Base-by-base conservation (phyloP, 2,888 invertebrate species). In the Agriopis aurantiaria region DNA sequence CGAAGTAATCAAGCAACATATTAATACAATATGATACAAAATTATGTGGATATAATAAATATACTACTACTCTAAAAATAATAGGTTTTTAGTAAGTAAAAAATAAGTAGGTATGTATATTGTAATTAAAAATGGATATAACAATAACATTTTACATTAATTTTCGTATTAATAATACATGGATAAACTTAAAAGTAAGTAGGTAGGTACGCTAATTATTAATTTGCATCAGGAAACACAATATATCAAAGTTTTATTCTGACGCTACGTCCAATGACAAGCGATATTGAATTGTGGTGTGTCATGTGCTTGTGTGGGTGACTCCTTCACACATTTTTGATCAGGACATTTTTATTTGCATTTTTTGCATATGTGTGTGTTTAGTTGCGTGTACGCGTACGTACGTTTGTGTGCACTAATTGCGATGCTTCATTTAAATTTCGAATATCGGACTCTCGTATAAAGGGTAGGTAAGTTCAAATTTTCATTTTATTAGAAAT, bases 351-450 rank as follows among this genome's bases (percentile, higher is more conserved):
- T 93, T 93, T 93, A 92, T 92, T 89, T 87, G 90, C 82, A 79
- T 74, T 81, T 76, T 78, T 78, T 81, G 78, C 76, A 70, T n/a
- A n/a, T 82, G 92, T 91, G 89, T 88, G 89, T 81, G 84, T 86
- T 84, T 86, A 85, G 85, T 83, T 82, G 80, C 75, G 75, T 84
- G 81, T 82, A 78, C 69, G 75, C 69, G 69, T 80, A 77, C 57
- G 64, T 72, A 48, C 66, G 74, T 72, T 63, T 73, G 77, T 85
- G 88, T 78, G 86, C 85, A 86, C 93, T 94, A 94, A 94, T 94
- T 94, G 92, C 91, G 90, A 94, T 93, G 93, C 93, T 94, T 94
- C 91, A 93, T 94, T 93, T 93, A 93, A 93, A 94, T 93, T 93
- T 93, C 92, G 92, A 92, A 91, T 91, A 91, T 90, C 91, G 87